These are phyloP conservation scores for Galeopsomyia nigrocyanea DNA, from an alignment of 2,888 invertebrate species.

Conservation along the genomic window DNA sequence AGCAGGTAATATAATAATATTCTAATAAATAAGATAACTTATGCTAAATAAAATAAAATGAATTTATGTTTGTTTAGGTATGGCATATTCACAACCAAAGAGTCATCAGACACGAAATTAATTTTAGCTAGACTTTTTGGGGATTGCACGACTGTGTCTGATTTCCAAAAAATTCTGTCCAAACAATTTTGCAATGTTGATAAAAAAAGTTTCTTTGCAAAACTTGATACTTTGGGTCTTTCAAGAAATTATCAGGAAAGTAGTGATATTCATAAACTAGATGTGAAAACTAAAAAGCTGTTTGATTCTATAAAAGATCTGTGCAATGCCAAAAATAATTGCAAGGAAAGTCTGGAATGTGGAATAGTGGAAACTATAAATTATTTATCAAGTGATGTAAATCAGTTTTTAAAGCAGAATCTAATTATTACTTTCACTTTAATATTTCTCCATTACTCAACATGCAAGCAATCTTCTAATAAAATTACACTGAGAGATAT, in stretches of 20 bases:
- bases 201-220: slow-evolving; percentile 71
- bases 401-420: slow-evolving; percentile 73
- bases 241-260: slow-evolving; percentile 71
- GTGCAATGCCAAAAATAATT: slow-evolving; percentile 55
- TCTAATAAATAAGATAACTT: not conserved
- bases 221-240: slow-evolving; percentile 58
- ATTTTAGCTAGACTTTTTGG: slow-evolving; percentile 75
- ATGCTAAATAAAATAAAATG: not conserved
- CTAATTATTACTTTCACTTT: slow-evolving; percentile 74
- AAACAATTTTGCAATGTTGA: slow-evolving; percentile 58
- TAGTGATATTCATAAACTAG: slow-evolving; percentile 72
- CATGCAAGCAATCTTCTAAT: slow-evolving; percentile 14
- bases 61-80: slow-evolving; percentile 65
- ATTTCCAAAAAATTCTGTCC: slow-evolving; percentile 55
- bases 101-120: slow-evolving; percentile 72
- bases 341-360: slow-evolving; percentile 68
- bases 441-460: slow-evolving; percentile 69
- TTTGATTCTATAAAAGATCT: slow-evolving; percentile 70
- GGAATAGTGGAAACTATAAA: slow-evolving; percentile 73
- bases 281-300: slow-evolving; percentile 51
- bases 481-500: slow-evolving; percentile 69
- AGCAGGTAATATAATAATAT: slow-evolving; percentile 54
- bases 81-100: slow-evolving; percentile 76
- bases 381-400: slow-evolving; percentile 71
- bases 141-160: slow-evolving; percentile 66